A percentile compares a stretch with the other conserved stretches of the same genome.
These are phyloP conservation scores for Salvelinus namaycush DNA, from an alignment of 2,113 vertebrate genomes.

Conservation along the genomic window DNA sequence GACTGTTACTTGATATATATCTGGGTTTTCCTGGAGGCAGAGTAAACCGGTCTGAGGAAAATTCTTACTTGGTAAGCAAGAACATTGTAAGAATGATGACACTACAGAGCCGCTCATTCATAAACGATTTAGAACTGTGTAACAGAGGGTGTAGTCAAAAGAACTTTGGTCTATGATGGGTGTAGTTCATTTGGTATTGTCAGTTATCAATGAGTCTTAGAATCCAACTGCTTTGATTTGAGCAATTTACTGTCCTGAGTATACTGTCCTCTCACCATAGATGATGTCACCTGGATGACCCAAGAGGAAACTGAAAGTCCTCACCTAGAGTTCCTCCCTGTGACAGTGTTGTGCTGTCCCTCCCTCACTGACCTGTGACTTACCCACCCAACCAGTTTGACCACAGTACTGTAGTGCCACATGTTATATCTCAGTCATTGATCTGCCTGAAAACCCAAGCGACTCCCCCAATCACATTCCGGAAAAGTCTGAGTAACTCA, in stretches of 20 bases:
- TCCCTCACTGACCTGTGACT: neutral
- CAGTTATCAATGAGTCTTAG: neutral
- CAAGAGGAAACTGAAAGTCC: neutral
- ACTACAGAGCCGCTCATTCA: neutral
- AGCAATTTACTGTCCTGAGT: neutral
- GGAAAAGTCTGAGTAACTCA: neutral
- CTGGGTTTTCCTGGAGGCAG: neutral
- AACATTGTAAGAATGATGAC: neutral
- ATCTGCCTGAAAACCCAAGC: neutral
- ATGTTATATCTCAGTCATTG: neutral
- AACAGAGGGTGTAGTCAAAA: constrained; percentile 2
- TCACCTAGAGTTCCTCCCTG: neutral
- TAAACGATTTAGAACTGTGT: constrained; percentile 1
- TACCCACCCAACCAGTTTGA: constrained; percentile 59
- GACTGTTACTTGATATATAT: neutral
- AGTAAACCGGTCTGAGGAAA: neutral
- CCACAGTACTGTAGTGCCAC: constrained; percentile 20
- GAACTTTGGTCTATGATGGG: neutral
- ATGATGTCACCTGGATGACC: neutral
- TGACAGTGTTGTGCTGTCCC: neutral
- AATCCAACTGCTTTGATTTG: neutral
- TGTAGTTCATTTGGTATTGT: neutral
- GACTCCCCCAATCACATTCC: neutral
- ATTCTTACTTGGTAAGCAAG: neutral
- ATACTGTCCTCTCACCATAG: neutral